phyloP scores from a whole-genome alignment of 2,113 vertebrate genomes.

The Numida meleagris region DNA sequence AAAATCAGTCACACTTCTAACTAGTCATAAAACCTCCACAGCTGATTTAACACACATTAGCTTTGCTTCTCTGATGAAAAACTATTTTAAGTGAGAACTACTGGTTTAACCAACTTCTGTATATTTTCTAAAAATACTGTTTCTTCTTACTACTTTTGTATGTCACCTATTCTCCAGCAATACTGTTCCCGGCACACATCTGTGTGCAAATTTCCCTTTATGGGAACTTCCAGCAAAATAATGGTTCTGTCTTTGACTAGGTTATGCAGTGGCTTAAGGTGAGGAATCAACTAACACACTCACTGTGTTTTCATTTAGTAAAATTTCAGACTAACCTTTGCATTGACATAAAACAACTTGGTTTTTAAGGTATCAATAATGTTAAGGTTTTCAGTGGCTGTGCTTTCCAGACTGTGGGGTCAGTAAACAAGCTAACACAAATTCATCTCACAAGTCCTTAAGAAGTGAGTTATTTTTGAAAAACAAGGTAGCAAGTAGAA shows the following conservation, averaged over 20 bases:
- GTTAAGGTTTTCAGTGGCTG: slow-evolving; percentile 29
- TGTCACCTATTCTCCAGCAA: slow-evolving; percentile 8
- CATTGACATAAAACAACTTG: slow-evolving; percentile 38
- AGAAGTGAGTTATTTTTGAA: slow-evolving; percentile 3
- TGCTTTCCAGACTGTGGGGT: slow-evolving; percentile 23
- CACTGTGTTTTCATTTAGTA: background rate
- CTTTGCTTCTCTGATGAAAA: background rate
- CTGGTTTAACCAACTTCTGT: slow-evolving; percentile 9
- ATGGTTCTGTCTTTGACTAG: background rate
- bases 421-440: slow-evolving; percentile 8
- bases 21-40: slow-evolving; percentile 5
- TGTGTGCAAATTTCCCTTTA: background rate
- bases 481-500: background rate
- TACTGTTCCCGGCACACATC: background rate
- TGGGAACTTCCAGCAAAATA: slow-evolving; percentile 13
- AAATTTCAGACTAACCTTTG: slow-evolving; percentile 24
- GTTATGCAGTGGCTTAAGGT: background rate
- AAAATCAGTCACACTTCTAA: slow-evolving; percentile 24
- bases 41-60: slow-evolving; percentile 14
- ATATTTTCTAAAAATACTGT: slow-evolving; percentile 42
- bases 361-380: background rate
- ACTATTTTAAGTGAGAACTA: slow-evolving; percentile 18
- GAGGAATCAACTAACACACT: background rate
- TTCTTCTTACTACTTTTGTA: background rate
- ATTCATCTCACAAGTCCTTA: background rate